phyloP scores from a whole-genome alignment of 2,113 vertebrate genomes.

The Myotis yumanensis region DNA sequence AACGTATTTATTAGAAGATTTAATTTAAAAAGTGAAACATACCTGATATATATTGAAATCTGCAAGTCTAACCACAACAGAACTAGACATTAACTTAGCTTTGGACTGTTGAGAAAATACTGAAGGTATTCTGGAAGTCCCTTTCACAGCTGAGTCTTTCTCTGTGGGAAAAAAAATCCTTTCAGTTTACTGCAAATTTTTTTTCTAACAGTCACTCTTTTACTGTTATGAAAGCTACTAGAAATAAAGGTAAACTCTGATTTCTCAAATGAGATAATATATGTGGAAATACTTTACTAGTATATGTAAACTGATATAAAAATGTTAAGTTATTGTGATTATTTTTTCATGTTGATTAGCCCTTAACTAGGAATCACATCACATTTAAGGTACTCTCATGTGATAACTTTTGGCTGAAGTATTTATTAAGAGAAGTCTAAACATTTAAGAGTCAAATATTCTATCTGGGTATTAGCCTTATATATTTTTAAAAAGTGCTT shows the following conservation, averaged over 20 bases:
- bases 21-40: conserved; percentile 67
- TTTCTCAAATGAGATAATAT: conserved; percentile 46
- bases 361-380: conserved; percentile 37
- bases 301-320: not conserved
- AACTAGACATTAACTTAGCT: conserved; percentile 96
- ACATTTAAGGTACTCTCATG: conserved; percentile 36
- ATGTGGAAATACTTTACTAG: not conserved
- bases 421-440: not conserved
- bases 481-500: not conserved
- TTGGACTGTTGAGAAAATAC: conserved; percentile 86
- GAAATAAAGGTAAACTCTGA: not conserved
- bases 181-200: conserved; percentile 27
- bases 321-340: not conserved
- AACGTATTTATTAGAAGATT: not conserved
- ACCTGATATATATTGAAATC: conserved; percentile 99
- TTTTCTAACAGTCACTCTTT: conserved; percentile 19
- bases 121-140: conserved; percentile 85
- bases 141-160: conserved; percentile 83
- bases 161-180: conserved; percentile 79
- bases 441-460: conserved; percentile 35
- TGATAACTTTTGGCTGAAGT: not conserved
- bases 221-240: conserved; percentile 39
- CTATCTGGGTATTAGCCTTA: not conserved
- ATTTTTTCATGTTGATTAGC: not conserved
- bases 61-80: conserved; percentile 95